Conservation (phyloP, 1,140 invertebrate genomes). For the Trichoplusia ni region DNA sequence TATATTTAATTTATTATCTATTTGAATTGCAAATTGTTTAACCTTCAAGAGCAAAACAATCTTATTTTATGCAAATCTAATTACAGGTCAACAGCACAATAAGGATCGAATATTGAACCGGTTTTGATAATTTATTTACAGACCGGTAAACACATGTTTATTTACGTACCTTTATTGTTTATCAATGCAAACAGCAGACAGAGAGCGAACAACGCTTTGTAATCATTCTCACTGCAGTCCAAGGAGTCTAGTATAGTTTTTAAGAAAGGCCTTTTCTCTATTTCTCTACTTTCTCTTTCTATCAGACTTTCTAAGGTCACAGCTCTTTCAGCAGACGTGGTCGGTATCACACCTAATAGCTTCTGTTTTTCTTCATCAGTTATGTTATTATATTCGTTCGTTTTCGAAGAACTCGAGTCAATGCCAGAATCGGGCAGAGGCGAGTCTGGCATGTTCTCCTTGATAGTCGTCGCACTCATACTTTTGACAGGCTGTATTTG, state of each 20-base stretch:
- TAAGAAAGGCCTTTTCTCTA: constrained; percentile 90
- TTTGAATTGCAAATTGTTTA: too few species aligned
- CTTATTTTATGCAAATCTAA: constrained; percentile 19
- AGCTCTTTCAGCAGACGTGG: constrained; percentile 50
- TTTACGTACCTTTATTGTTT: constrained; percentile 92
- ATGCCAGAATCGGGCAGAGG: constrained; percentile 77
- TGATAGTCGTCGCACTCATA: constrained; percentile 31
- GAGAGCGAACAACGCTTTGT: constrained; percentile 94
- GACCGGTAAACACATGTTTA: constrained; percentile 14
- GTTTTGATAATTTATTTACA: constrained; percentile 14
- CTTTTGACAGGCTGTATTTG: constrained; percentile 61
- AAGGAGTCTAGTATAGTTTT: constrained; percentile 93
- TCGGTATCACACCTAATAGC: constrained; percentile 81
- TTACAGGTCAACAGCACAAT: neutral
- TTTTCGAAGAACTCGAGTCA: constrained; percentile 70
- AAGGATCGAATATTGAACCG: neutral
- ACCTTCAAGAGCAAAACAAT: too few species aligned
- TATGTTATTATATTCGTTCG: constrained; percentile 85
- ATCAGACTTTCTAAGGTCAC: constrained; percentile 59
- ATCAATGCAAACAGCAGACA: constrained; percentile 96
- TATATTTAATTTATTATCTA: neutral
- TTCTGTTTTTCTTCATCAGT: constrained; percentile 96
- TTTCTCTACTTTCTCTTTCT: constrained; percentile 73
- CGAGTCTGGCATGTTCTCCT: constrained; percentile 76
- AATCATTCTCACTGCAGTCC: constrained; percentile 96